Base-by-base conservation (phyloP, 2,113 vertebrate species). In the Lagopus leucura region DNA sequence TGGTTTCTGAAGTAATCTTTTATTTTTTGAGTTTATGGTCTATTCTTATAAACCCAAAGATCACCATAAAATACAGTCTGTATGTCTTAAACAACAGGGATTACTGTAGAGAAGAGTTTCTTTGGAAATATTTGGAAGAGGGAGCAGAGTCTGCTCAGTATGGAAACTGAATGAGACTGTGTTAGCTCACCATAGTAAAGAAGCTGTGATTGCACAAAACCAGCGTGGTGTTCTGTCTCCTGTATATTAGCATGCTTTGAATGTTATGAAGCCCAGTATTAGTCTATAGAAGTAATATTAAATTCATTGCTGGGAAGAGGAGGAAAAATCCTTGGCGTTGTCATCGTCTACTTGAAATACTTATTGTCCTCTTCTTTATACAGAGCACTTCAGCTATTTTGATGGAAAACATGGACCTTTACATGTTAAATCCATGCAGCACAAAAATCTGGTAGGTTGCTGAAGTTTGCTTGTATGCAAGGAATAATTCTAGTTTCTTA, bases 341-440 rank as follows among this genome's bases (percentile, higher is more conserved):
- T 74, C 81, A 69, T 4, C 25, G 27, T 67, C 30, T 85, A 12
- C 28, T 72, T 50, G 38, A 91, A 86, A 82, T 60, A 27, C 22
- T 20, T 6, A 25, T 86, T 71, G 40, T 93, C 80, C 17, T 76
- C 18, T 47, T 94, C 63, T 94, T 91, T 36, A 70, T 86, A 65
- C 91, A 99, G 99, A 99, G 99, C 94, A 99, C 98, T 73, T 99
- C 99, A 87, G 98, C 99, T 92, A 99, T 99, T 97, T 97, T 99
- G 74, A 99, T 99, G 98, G 99, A 99, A 97, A 99, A 99, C 74
- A 99, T 99, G 99, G 99, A 99, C 80, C 98, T 99, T 81, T 99
- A 99, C 92, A 99, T 99, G 99, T 96, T 99, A 80, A 99, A 99
- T 97, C 99, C 99, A 34, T 99, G 99, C 97, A 99, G 99, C 97